Percentiles rank a stretch among this genome's conserved stretches.
Conservation (phyloP, 35 echinoderm and acorn worm genomes). For the Holothuria glaberrima region DNA sequence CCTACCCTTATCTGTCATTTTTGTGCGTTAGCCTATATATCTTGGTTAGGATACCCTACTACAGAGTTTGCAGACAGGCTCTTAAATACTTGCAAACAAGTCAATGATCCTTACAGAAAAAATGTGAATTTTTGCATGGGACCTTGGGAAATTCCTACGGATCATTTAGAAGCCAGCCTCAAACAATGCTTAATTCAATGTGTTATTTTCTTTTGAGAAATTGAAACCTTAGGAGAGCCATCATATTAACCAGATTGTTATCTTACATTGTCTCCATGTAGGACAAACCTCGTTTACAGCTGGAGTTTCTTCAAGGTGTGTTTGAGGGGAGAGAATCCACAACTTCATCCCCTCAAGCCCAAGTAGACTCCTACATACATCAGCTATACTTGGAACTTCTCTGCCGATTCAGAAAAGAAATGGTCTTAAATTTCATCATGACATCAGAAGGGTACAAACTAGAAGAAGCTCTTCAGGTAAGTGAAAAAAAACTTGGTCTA, state of each 20-base stretch:
- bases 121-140: no score
- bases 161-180: no score
- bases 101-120: no score
- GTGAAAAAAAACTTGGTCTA: not conserved
- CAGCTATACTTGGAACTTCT: constrained; percentile 95
- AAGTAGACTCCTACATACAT: constrained; percentile 73
- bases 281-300: constrained; percentile 72
- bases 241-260: no score
- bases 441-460: constrained; percentile 87
- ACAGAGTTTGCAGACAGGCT: no score
- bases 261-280: not conserved
- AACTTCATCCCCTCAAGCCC: constrained; percentile 63
- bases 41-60: no score
- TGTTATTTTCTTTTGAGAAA: not conserved
- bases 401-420: constrained; percentile 73
- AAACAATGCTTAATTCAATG: constrained; percentile 10
- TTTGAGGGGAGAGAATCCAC: constrained; percentile 80
- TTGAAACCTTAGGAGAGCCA: no score
- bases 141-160: no score
- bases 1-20: no score
- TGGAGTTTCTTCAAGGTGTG: constrained; percentile 90
- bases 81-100: no score
- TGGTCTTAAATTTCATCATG: constrained; percentile 78
- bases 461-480: constrained; percentile 88
- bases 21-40: no score